Evolutionary conservation across 2,888 invertebrate species (phyloP), one percentile per base, ranked within the genome.

Genomic region (Meandrusa payeni): DNA sequence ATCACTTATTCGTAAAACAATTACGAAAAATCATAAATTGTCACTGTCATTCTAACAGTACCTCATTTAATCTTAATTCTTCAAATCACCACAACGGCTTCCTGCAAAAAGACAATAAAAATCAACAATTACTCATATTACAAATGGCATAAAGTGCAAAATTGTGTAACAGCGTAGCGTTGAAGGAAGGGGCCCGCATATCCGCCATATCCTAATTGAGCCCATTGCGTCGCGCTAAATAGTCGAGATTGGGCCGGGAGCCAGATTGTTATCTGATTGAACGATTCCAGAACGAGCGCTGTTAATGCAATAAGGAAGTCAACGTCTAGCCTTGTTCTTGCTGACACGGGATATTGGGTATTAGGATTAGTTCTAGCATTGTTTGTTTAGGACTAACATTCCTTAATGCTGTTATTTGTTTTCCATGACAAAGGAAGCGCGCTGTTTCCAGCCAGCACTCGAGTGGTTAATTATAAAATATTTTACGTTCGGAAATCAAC

Each of bases 101-200:
- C 44, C 44, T 31, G 44, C 38, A 38, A 45, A 39, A 39, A 29
- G 22, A 13, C 6, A 12, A 17, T 11, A 9, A 11, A 38, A 4
- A 5, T 26, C 23, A 1, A 9, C 15, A 9, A 17, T 40, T 15
- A 27, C n/a, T 10, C 5, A 9, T 43, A 38, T 22, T 27, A 10
- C 22, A 9, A 26, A 2, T 2, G 17, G 2, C 0, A 11, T 27
- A 44, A 31, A 11, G 38, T 27, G 3, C 20, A 32, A 15, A 23
- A 27, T 44, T 20, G 22, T 10, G 4, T 33, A 20, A 10, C 20
- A 17, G 4, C 6, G 1, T 2, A 1, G 9, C 3, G 17, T 15
- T 9, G 61, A 64, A 69, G 71, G 71, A 70, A 78, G 83, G 82
- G 82, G 83, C 86, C 87, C 87, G 87, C 87, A 86, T 86, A 85